Evolutionary conservation across 2,888 invertebrate genomes (phyloP).

Genomic region (Apamea sordens): DNA sequence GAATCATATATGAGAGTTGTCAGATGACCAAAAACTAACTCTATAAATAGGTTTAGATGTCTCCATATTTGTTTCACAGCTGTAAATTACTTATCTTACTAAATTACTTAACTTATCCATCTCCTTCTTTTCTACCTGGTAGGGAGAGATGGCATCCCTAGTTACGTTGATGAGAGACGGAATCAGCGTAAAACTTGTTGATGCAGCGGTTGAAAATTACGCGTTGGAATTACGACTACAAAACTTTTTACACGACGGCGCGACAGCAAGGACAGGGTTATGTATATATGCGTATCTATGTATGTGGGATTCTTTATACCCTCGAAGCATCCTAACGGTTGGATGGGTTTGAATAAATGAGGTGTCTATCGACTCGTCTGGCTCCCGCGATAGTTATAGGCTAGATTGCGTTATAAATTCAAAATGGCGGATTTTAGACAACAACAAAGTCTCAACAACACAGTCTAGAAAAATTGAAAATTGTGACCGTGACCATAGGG

Average conservation of each 20-base stretch:
- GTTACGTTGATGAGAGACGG: not conserved
- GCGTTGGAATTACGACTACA: not conserved
- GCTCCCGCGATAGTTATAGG: too few relatives aligned
- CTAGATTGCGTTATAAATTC: too few relatives aligned
- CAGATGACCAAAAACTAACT: not conserved
- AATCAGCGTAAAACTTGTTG: not conserved
- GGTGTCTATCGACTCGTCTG: not conserved
- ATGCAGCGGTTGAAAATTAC: not conserved
- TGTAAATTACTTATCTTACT: too few relatives aligned
- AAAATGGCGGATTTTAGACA: too few relatives aligned
- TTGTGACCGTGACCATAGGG: too few relatives aligned
- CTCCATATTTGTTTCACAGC: not conserved
- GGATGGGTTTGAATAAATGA: not conserved
- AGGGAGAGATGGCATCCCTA: not conserved
- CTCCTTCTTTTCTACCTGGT: not conserved
- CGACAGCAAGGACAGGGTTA: too few relatives aligned
- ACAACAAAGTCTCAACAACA: too few relatives aligned
- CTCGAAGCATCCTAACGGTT: not conserved
- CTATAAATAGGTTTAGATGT: not conserved
- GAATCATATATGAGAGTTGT: not conserved
- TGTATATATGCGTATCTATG: not conserved
- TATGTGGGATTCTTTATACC: not conserved
- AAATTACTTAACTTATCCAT: too few relatives aligned
- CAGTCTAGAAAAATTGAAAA: too few relatives aligned
- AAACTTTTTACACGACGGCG: too few relatives aligned